Evolutionary conservation across 2,797 vertebrate genomes (phyloP), one percentile per base, ranked within the genome.

Genomic region (Periophthalmus magnuspinnatus): DNA sequence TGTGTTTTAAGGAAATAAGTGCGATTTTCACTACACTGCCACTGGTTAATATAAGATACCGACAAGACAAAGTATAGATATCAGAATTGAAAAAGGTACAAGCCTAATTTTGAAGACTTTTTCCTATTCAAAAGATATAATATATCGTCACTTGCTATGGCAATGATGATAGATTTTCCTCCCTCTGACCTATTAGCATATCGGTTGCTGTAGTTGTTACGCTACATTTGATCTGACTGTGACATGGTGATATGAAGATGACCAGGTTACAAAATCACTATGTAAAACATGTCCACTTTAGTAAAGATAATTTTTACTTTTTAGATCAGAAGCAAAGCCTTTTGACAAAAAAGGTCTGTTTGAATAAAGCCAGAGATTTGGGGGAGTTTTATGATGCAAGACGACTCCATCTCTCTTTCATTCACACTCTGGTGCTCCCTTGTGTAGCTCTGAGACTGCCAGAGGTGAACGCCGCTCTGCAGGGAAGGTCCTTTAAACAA

Each of bases 321-420:
- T 3, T 58, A 47, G 65, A 8, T 0, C 36, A 34, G 65, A 38
- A 38, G 65, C 45, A 4, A 72, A 72, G 19, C 24, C 7, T 60
- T 63, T 19, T 65, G 67, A 65, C 16, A 75, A 19, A 57, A 57
- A 66, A 19, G 41, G 22, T 52, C 65, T 38, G 14, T 64, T 67
- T 52, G 7, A 28, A 75, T 78, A 71, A 36, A 61, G 60, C 65
- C 34, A 21, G 57, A 60, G 17, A 65, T 74, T 76, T 61, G 9
- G 17, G 57, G 2, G 63, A 28, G 65, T 56, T 86, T 82, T 69
- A 83, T 75, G 56, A 66, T 14, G 16, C 56, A 76, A 79, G 65
- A 65, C 38, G 6, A 28, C 66, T 72, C 69, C 68, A 75, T 78
- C 47, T 67, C 67, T 17, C 67, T 17, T 79, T 57, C 61, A 65